Evolutionary conservation across 2,113 vertebrate species (phyloP).

Genomic region (Nothoprocta pentlandii): DNA sequence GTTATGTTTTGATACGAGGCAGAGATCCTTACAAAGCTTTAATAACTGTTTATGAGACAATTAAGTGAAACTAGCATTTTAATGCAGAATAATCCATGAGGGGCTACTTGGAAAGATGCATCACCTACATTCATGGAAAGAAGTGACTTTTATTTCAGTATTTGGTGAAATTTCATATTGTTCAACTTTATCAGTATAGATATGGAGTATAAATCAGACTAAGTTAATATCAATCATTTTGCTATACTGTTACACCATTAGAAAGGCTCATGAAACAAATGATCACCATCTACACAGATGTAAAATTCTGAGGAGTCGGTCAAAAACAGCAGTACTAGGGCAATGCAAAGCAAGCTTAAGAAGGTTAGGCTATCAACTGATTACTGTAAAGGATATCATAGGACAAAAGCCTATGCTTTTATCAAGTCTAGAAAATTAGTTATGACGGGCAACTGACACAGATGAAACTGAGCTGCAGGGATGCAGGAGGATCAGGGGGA

Average conservation of each 20-base stretch:
- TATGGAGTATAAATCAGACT: background rate
- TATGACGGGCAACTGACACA: background rate
- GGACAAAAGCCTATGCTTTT: background rate
- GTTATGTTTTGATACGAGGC: background rate
- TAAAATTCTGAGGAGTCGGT: background rate
- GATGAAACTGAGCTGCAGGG: background rate
- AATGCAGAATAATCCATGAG: background rate
- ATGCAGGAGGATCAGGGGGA: background rate
- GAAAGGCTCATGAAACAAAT: background rate
- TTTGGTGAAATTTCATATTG: background rate
- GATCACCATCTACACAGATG: background rate
- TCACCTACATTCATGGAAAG: background rate
- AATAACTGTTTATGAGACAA: background rate
- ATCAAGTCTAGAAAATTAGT: background rate
- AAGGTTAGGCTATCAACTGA: background rate
- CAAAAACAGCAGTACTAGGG: background rate
- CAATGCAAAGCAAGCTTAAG: background rate
- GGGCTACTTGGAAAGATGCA: background rate
- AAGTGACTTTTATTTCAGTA: background rate
- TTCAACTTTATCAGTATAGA: rapidly evolving
- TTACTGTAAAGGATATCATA: background rate
- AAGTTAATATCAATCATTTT: background rate
- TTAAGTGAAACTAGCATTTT: background rate
- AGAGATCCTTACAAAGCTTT: background rate
- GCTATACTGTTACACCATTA: background rate